These are phyloP conservation scores for Agapornis canus DNA, from an alignment of 2,797 vertebrate species.

Conservation along the genomic window DNA sequence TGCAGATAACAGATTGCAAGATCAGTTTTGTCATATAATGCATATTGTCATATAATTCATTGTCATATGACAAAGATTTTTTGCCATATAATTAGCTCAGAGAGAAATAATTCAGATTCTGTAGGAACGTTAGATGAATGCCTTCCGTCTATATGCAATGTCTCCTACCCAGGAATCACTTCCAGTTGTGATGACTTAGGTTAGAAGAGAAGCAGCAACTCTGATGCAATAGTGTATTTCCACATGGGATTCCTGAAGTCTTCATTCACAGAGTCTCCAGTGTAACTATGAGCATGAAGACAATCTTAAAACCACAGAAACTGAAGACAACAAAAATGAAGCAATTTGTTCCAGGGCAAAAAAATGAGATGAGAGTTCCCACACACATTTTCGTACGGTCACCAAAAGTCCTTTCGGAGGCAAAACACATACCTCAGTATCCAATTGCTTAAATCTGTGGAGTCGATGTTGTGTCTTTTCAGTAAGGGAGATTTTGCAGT, in stretches of 20 bases:
- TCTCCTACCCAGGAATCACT: background rate
- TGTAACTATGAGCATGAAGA: background rate
- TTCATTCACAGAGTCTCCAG: background rate
- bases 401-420: background rate
- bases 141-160: background rate
- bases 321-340: background rate
- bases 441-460: background rate
- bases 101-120: background rate
- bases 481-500: background rate
- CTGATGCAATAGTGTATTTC: background rate
- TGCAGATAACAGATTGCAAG: background rate
- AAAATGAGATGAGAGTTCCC: background rate
- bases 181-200: background rate
- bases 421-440: background rate
- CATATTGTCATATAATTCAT: background rate
- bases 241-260: background rate
- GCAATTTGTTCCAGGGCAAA: background rate
- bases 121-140: background rate
- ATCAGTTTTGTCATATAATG: background rate
- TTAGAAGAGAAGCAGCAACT: background rate
- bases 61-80: background rate
- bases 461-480: background rate
- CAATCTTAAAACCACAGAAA: background rate
- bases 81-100: background rate
- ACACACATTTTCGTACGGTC: background rate